Conservation (phyloP, 2,113 vertebrate species). For the Nibea coibor region DNA sequence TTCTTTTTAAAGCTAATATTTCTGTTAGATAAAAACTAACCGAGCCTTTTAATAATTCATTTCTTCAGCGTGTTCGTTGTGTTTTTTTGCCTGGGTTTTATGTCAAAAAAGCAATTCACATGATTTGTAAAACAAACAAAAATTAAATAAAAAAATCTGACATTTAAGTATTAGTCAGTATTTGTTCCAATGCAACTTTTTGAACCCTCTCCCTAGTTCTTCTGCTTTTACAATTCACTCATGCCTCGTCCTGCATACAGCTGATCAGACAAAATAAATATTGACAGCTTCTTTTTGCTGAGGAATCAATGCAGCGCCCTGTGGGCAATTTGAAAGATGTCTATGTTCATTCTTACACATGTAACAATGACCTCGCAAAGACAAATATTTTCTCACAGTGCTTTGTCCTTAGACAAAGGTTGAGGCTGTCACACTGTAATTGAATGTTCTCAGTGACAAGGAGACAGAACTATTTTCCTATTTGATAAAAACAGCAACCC, state of each 20-base stretch:
- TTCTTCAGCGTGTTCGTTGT: neutral
- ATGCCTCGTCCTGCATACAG: neutral
- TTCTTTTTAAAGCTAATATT: neutral
- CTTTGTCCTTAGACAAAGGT: slow-evolving; percentile 9
- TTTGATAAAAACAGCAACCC: slow-evolving; percentile 33
- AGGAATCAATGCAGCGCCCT: slow-evolving; percentile 11
- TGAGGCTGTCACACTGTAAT: slow-evolving; percentile 5
- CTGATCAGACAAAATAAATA: slow-evolving; percentile 27
- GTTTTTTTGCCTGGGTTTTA: neutral
- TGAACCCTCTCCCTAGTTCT: neutral
- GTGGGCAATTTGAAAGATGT: neutral
- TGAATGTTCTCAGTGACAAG: slow-evolving; percentile 1
- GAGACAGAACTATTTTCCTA: slow-evolving; percentile 8
- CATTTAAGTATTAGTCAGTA: neutral
- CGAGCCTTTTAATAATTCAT: neutral
- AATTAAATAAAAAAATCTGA: neutral
- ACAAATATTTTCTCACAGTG: neutral
- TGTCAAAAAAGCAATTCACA: neutral
- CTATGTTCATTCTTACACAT: slow-evolving; percentile 10
- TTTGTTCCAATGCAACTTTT: neutral
- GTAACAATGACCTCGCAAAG: neutral
- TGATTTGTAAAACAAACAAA: neutral
- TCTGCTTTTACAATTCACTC: neutral
- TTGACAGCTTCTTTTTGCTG: slow-evolving; percentile 3
- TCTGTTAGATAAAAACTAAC: neutral